A percentile compares a stretch with the other conserved stretches of the same genome.
Evolutionary conservation across 2,113 vertebrate species (phyloP).

Genomic region (Pitta sordida): DNA sequence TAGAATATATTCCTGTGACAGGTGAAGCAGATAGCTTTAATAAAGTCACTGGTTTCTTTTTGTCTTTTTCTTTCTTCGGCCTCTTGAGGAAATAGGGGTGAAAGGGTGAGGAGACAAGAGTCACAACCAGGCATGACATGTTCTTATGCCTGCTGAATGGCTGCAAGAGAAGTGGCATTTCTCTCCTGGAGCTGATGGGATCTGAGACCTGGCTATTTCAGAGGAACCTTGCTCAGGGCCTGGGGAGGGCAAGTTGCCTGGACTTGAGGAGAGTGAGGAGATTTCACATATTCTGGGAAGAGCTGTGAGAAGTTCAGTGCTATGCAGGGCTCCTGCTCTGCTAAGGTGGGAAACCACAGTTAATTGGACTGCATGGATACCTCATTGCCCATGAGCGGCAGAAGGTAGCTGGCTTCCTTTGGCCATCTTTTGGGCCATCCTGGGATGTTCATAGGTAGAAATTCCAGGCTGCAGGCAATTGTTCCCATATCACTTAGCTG

Average conservation of each 20-base stretch:
- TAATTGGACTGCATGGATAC: background rate
- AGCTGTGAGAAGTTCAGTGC: background rate
- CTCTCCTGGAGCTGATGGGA: background rate
- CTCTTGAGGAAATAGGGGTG: background rate
- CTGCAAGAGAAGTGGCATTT: background rate
- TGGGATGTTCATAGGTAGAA: background rate
- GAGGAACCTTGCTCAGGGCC: background rate
- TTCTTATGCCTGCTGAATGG: background rate
- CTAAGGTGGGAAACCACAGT: background rate
- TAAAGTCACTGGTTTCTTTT: background rate
- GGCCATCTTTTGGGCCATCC: background rate
- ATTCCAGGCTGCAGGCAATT: background rate
- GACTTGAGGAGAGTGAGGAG: background rate
- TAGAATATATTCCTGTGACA: background rate
- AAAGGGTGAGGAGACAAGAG: background rate
- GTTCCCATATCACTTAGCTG: background rate
- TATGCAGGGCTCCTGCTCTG: background rate
- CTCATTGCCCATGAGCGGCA: background rate
- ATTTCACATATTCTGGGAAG: background rate
- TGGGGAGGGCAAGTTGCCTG: background rate
- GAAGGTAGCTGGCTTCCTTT: background rate
- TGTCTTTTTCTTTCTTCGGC: background rate
- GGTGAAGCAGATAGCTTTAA: background rate
- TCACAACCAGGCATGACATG: background rate
- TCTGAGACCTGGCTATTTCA: background rate